Conservation (phyloP, 2,113 vertebrate species). For the Pithys albifrons region DNA sequence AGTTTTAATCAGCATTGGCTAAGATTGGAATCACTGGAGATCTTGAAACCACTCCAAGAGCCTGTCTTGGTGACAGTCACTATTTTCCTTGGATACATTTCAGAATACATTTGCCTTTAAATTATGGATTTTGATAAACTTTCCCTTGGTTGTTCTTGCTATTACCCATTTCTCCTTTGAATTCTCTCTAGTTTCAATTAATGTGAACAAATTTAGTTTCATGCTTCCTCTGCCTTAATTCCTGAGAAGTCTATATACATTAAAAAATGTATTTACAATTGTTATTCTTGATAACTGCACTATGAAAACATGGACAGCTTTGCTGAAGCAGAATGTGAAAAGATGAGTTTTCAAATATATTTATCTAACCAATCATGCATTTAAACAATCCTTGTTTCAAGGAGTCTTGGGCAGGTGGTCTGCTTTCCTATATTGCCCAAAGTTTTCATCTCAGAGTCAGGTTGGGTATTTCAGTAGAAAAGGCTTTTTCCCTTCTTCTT, state of each 20-base stretch:
- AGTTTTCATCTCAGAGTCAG: not conserved
- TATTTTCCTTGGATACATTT: slow-evolving; percentile 23
- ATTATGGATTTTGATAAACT: slow-evolving; percentile 19
- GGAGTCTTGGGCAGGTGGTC: not conserved
- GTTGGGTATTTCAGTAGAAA: not conserved
- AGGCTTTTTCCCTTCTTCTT: not conserved
- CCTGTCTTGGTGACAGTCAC: not conserved
- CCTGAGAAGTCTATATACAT: not conserved
- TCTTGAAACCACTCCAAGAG: not conserved
- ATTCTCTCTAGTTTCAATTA: not conserved
- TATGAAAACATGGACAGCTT: not conserved
- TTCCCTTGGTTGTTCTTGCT: not conserved
- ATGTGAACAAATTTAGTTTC: not conserved
- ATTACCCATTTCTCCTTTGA: not conserved
- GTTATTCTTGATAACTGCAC: not conserved
- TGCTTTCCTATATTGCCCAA: not conserved
- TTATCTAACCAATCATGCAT: not conserved
- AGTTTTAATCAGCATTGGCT: not conserved
- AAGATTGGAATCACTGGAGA: not conserved
- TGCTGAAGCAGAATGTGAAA: not conserved
- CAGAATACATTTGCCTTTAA: slow-evolving; percentile 3
- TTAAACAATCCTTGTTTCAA: not conserved
- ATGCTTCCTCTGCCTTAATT: not conserved
- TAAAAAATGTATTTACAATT: not conserved
- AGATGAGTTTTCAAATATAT: not conserved